phyloP scores from a whole-genome alignment of 2,888 invertebrate genomes.

The Campaea margaritaria region DNA sequence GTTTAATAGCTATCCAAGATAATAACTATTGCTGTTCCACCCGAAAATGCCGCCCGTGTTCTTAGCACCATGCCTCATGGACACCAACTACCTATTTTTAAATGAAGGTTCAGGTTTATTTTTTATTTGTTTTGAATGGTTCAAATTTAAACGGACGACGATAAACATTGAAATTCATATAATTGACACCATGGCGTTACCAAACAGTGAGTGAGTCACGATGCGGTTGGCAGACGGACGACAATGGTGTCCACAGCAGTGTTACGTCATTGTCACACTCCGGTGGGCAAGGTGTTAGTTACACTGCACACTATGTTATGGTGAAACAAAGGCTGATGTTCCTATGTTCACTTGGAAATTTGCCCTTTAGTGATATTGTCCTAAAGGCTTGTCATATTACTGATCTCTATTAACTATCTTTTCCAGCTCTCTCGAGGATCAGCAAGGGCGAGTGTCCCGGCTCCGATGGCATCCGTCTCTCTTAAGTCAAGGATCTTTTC shows the following conservation, averaged over 20 bases:
- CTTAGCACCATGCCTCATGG: no score
- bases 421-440: conserved; percentile 85
- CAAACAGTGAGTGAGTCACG: conserved; percentile 28
- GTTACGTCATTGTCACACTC: conserved; percentile 29
- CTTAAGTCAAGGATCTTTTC: conserved; percentile 62
- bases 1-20: no score
- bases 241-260: conserved; percentile 22
- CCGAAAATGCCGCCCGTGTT: no score
- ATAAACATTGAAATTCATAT: background rate
- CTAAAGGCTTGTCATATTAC: no score
- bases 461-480: conserved; percentile 86
- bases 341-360: no score
- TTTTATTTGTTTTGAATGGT: no score
- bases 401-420: conserved; percentile 29
- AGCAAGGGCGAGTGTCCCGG: conserved; percentile 88
- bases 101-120: no score
- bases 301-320: no score
- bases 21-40: no score
- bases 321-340: conserved; percentile 8
- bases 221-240: conserved; percentile 23
- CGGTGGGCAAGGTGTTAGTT: conserved; percentile 4
- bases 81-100: no score
- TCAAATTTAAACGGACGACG: no score
- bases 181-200: conserved; percentile 10
- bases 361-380: no score